Percentiles rank a stretch among this genome's conserved stretches.
phyloP scores from a whole-genome alignment of 2,797 vertebrate species.

The Botia almorhae region DNA sequence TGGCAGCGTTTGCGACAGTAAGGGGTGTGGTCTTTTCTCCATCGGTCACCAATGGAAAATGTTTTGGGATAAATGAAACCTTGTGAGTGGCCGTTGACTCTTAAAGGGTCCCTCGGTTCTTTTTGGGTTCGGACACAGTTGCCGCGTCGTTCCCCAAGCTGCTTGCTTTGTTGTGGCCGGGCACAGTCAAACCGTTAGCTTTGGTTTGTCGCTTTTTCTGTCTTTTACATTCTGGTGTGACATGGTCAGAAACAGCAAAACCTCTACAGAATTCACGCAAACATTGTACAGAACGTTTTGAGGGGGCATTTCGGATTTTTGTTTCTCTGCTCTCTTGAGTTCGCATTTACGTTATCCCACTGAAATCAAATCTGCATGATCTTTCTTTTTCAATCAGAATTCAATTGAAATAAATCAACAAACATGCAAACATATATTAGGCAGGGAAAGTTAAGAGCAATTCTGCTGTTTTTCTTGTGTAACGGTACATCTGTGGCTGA shows the following conservation, averaged over 20 bases:
- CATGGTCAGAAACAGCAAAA: conserved; percentile 93
- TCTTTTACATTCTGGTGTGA: conserved; percentile 87
- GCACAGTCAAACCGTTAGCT: conserved; percentile 23
- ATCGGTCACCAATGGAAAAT: too few relatives aligned
- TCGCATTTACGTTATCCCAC: conserved; percentile 44
- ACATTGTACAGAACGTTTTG: conserved; percentile 55
- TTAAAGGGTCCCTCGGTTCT: conserved; percentile 24
- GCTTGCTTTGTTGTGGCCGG: conserved; percentile 36
- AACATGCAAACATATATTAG: conserved; percentile 60
- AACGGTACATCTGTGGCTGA: conserved; percentile 63
- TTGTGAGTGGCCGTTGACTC: conserved; percentile 19
- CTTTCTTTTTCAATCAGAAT: conserved; percentile 75
- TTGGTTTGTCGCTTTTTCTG: conserved; percentile 57
- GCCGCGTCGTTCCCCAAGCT: conserved; percentile 37
- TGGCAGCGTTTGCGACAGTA: background rate
- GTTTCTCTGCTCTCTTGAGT: conserved; percentile 5
- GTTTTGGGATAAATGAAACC: background rate
- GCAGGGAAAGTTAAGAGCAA: conserved; percentile 71
- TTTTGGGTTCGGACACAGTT: conserved; percentile 28
- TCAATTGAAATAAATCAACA: conserved; percentile 63
- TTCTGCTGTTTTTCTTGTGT: conserved; percentile 62
- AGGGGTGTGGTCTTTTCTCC: conserved; percentile 1
- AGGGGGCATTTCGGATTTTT: conserved; percentile 1
- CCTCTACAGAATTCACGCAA: conserved; percentile 79
- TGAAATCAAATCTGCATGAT: conserved; percentile 88